Evolutionary conservation across 2,113 vertebrate species (phyloP).

Genomic region (Formicarius rufipectus): DNA sequence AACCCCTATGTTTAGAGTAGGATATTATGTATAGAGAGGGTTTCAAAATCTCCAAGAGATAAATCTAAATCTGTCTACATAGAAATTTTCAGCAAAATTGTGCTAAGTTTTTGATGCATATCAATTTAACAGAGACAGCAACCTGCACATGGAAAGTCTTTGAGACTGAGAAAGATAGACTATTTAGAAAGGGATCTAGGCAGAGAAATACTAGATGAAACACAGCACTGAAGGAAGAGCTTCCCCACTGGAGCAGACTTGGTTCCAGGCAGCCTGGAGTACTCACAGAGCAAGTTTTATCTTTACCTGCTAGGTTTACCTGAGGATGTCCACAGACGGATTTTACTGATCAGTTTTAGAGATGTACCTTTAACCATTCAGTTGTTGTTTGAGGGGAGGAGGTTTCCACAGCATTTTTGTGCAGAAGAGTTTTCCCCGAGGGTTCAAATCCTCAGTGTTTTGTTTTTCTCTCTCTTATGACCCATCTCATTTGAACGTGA

Average conservation of each 20-base stretch:
- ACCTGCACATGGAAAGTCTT: neutral
- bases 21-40: neutral
- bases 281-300: accelerated
- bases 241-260: neutral
- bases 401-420: neutral
- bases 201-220: neutral
- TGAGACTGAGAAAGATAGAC: neutral
- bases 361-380: neutral
- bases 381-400: neutral
- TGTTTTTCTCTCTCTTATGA: neutral
- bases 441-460: neutral
- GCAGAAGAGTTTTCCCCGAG: neutral
- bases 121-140: neutral
- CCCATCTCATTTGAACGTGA: accelerated
- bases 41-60: neutral
- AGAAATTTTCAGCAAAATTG: neutral
- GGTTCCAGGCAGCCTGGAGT: neutral
- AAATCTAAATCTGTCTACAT: neutral
- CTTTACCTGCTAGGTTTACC: neutral
- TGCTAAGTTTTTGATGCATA: neutral
- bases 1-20: neutral
- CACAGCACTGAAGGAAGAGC: neutral
- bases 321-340: neutral
- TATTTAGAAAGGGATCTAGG: neutral
- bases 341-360: neutral